A percentile compares a stretch with the other conserved stretches of the same genome.
Evolutionary conservation across 2,888 invertebrate genomes (phyloP).

Genomic region (Poecilobothrus nobilitatus): DNA sequence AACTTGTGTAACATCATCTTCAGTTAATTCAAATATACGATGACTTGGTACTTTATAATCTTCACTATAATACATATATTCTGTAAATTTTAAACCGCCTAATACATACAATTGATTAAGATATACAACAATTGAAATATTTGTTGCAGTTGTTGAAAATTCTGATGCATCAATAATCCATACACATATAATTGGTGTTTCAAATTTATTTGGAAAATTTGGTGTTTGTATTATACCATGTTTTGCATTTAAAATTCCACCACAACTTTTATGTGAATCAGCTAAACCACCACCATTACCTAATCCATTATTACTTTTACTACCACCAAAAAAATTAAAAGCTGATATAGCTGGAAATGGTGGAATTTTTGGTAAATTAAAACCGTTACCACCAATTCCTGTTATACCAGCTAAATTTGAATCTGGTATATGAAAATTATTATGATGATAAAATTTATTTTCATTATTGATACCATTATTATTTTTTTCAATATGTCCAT

Average conservation of each 20-base stretch:
- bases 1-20: conserved; percentile 63
- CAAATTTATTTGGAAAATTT: conserved; percentile 72
- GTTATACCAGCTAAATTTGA: background rate
- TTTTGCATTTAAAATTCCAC: conserved; percentile 55
- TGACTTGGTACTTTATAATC: conserved; percentile 59
- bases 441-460: background rate
- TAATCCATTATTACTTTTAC: background rate
- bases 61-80: conserved; percentile 66
- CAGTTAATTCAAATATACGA: conserved; percentile 59
- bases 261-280: conserved; percentile 45
- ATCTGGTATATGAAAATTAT: conserved; percentile 2
- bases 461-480: background rate
- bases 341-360: conserved; percentile 4
- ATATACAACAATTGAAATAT: conserved; percentile 73
- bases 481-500: background rate
- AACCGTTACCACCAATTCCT: background rate
- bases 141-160: conserved; percentile 44
- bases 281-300: background rate
- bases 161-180: conserved; percentile 81
- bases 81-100: conserved; percentile 66
- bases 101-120: conserved; percentile 81
- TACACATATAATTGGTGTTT: conserved; percentile 72
- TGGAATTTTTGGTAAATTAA: conserved; percentile 17
- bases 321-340: conserved; percentile 8
- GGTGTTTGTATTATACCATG: conserved; percentile 73